phyloP scores from a whole-genome alignment of 1,140 invertebrate genomes.

The Dendroctonus valens region DNA sequence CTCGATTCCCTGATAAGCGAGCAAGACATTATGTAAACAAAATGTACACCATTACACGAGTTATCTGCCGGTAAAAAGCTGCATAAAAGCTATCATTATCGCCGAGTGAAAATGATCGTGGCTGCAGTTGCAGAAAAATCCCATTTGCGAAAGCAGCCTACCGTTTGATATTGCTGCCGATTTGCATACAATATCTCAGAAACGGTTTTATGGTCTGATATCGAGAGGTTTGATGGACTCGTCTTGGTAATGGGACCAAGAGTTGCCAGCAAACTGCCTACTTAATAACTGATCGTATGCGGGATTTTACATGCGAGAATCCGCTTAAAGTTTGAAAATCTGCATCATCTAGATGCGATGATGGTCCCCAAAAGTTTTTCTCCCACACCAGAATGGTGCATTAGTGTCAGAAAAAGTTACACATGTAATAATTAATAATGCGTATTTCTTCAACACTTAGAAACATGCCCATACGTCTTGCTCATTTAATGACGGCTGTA shows the following conservation, averaged over 20 bases:
- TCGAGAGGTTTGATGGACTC: constrained; percentile 1
- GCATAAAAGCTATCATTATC: constrained; percentile 8
- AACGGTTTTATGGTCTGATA: constrained; percentile 7
- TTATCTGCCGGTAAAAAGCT: neutral
- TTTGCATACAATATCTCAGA: constrained; percentile 11
- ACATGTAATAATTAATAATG: constrained; percentile 30
- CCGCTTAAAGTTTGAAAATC: neutral
- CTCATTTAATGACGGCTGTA: constrained; percentile 21
- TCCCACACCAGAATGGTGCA: constrained; percentile 11
- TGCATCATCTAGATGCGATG: too few relatives aligned
- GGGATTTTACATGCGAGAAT: neutral
- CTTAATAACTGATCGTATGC: too few relatives aligned
- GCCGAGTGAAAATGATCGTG: constrained; percentile 7
- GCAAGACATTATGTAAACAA: constrained; percentile 15
- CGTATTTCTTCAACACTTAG: constrained; percentile 26
- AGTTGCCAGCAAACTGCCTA: too few relatives aligned
- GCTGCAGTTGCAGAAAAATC: neutral
- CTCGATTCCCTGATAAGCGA: neutral
- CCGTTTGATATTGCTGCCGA: constrained; percentile 1
- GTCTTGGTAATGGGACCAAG: too few relatives aligned
- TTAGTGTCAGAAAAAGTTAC: constrained; percentile 27
- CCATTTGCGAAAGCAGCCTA: constrained; percentile 6
- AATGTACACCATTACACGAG: constrained; percentile 10
- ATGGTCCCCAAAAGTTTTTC: neutral
- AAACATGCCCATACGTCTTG: constrained; percentile 29